These are phyloP conservation scores for Platycheirus rosarum DNA, from an alignment of 2,888 invertebrate species.

Conservation along the genomic window DNA sequence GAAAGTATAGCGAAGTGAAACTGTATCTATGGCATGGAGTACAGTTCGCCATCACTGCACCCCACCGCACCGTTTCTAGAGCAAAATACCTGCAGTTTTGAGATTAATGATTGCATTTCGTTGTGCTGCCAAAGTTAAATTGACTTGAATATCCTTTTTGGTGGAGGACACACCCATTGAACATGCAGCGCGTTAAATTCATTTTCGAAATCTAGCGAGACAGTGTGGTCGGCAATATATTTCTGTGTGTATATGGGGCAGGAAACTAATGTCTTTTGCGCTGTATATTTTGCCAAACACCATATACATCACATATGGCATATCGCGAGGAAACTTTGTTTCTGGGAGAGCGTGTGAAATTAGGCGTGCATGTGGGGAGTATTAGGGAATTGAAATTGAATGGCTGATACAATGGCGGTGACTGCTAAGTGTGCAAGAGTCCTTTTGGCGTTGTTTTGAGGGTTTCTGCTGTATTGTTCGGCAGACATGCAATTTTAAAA, in stretches of 20 bases:
- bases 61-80: constrained; percentile 7
- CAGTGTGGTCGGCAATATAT: neutral
- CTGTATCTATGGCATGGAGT: constrained; percentile 9
- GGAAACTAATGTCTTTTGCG: constrained; percentile 24
- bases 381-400: constrained; percentile 45
- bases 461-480: too few species aligned
- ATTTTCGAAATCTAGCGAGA: constrained; percentile 46
- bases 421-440: neutral
- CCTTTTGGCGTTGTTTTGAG: neutral
- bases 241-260: neutral
- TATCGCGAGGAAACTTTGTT: constrained; percentile 21
- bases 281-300: constrained; percentile 11
- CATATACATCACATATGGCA: constrained; percentile 19
- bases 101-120: constrained; percentile 73
- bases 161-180: neutral
- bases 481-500: too few species aligned
- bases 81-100: constrained; percentile 70
- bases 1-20: constrained; percentile 21
- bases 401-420: constrained; percentile 35
- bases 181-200: constrained; percentile 48
- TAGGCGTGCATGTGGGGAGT: constrained; percentile 48
- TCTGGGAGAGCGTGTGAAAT: constrained; percentile 42
- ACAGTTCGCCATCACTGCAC: too few species aligned
- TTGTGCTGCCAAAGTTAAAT: constrained; percentile 67
- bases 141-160: constrained; percentile 70